These are phyloP conservation scores for Vulpes vulpes DNA, from an alignment of 2,113 vertebrate species.

Conservation along the genomic window DNA sequence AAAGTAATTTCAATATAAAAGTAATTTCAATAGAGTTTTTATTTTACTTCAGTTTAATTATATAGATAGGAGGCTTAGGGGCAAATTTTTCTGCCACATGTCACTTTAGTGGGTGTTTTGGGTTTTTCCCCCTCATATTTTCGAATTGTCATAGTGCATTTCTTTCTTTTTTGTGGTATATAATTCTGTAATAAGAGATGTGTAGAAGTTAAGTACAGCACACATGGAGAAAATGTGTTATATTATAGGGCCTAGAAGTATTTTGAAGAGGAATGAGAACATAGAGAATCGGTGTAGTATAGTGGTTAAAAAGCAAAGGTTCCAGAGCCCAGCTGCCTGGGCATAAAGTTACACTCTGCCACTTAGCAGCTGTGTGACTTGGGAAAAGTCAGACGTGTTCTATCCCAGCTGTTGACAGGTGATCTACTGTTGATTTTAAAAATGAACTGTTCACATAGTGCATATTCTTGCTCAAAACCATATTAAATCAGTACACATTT, in stretches of 20 bases:
- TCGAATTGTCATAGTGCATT: slow-evolving; percentile 3
- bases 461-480: not conserved
- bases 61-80: not conserved
- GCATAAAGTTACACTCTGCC: not conserved
- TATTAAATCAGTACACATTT: not conserved
- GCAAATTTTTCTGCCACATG: slow-evolving; percentile 20
- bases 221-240: not conserved
- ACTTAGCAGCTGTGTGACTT: not conserved
- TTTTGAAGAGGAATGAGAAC: not conserved
- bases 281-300: not conserved
- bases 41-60: slow-evolving; percentile 39
- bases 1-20: slow-evolving; percentile 46
- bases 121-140: slow-evolving; percentile 3
- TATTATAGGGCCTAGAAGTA: not conserved
- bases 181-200: not conserved
- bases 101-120: not conserved
- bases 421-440: not conserved
- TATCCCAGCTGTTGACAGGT: not conserved
- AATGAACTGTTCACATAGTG: not conserved
- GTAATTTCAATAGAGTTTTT: slow-evolving; percentile 16
- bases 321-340: not conserved
- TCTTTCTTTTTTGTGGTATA: slow-evolving; percentile 3
- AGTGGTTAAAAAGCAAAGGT: not conserved
- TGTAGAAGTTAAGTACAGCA: slow-evolving; percentile 6
- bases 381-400: not conserved